Conservation (phyloP, 1,140 invertebrate species). For the Prorops nasuta region DNA sequence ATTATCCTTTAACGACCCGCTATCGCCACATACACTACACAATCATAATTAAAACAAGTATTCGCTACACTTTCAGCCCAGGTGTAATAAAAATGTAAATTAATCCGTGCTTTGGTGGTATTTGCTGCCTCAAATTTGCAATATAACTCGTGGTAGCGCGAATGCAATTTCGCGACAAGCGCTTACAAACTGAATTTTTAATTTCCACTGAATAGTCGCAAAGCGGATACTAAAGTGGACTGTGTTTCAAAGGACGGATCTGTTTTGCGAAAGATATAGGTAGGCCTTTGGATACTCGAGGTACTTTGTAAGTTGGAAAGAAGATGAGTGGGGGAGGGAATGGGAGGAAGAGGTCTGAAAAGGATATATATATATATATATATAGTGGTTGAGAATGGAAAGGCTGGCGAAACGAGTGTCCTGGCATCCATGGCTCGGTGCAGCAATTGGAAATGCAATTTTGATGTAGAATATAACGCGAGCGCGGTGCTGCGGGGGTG, state of each 20-base stretch:
- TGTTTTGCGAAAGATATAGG: neutral
- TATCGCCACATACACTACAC: too few species aligned
- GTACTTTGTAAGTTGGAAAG: too few species aligned
- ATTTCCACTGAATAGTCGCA: neutral
- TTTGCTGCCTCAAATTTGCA: too few species aligned
- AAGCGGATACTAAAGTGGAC: neutral
- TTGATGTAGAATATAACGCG: constrained; percentile 33
- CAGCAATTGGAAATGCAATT: constrained; percentile 45
- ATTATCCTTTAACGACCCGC: too few species aligned
- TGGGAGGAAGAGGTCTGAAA: neutral
- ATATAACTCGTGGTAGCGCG: too few species aligned
- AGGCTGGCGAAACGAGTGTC: neutral
- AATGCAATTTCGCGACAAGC: neutral
- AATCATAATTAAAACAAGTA: too few species aligned
- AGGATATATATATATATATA: too few species aligned
- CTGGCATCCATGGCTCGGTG: too few species aligned
- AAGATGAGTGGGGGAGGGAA: constrained; percentile 1
- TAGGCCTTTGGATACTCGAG: too few species aligned
- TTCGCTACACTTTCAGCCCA: neutral
- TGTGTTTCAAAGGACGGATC: neutral
- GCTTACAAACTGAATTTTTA: neutral
- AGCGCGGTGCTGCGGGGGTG: neutral
- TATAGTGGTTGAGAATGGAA: too few species aligned
- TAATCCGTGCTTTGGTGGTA: too few species aligned
- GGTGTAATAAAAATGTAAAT: neutral